These are phyloP conservation scores for Trachelipus rathkii DNA, from an alignment of 1,140 invertebrate genomes.

Conservation along the genomic window DNA sequence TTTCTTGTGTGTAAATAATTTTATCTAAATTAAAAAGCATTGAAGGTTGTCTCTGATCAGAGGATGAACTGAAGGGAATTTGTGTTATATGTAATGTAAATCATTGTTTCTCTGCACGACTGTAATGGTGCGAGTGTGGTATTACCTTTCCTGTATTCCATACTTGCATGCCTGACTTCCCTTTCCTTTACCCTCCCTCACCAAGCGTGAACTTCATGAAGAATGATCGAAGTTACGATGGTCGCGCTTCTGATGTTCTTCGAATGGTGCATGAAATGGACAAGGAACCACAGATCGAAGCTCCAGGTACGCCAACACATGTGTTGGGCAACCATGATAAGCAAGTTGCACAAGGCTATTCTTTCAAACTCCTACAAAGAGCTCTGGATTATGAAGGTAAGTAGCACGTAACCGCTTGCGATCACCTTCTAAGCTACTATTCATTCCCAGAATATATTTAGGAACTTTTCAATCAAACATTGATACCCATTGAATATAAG, in stretches of 20 bases:
- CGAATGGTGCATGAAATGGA: conserved; percentile 87
- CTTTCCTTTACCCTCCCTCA: conserved; percentile 25
- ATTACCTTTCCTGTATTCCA: not conserved
- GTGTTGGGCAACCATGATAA: conserved; percentile 32
- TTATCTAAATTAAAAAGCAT: not conserved
- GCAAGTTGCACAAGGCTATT: conserved; percentile 48
- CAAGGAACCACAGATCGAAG: conserved; percentile 52
- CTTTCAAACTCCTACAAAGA: conserved; percentile 51
- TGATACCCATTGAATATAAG: too few relatives aligned
- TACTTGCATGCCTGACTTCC: conserved; percentile 25
- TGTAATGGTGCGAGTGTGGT: not conserved
- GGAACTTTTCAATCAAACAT: too few relatives aligned
- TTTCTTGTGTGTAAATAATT: not conserved
- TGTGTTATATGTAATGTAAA: not conserved
- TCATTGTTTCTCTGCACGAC: not conserved
- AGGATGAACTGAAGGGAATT: not conserved
- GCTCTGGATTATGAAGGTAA: conserved; percentile 49
- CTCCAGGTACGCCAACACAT: conserved; percentile 57
- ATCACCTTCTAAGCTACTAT: not conserved
- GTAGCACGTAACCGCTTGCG: not conserved
- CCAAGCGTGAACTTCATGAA: conserved; percentile 91
- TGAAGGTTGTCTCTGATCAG: not conserved
- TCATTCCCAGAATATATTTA: too few relatives aligned
- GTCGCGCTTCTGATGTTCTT: conserved; percentile 82
- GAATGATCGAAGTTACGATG: conserved; percentile 82